Conservation (phyloP, 2,797 vertebrate species). For the Amniataba percoides region DNA sequence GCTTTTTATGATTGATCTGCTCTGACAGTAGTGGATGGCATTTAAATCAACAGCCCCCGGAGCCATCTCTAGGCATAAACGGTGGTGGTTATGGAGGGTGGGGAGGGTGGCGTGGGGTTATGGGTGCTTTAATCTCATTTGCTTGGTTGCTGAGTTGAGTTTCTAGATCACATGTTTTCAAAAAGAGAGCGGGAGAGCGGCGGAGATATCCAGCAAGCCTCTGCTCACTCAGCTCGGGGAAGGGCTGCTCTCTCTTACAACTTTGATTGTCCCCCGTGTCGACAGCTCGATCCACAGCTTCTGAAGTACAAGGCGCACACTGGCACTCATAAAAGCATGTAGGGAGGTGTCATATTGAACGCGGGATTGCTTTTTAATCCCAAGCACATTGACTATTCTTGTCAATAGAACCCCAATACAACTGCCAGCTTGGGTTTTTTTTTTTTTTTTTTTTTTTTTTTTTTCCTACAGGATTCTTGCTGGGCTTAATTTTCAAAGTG, state of each 20-base stretch:
- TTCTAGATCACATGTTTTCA: slow-evolving; percentile 86
- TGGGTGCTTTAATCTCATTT: slow-evolving; percentile 88
- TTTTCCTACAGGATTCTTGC: slow-evolving; percentile 83
- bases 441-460: slow-evolving; percentile 73
- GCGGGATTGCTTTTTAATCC: slow-evolving; percentile 89
- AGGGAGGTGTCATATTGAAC: slow-evolving; percentile 87
- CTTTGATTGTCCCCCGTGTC: slow-evolving; percentile 85
- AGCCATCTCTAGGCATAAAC: slow-evolving; percentile 82
- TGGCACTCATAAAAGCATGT: slow-evolving; percentile 84
- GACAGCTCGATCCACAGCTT: slow-evolving; percentile 84
- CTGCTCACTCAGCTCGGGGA: slow-evolving; percentile 82
- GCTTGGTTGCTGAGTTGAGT: slow-evolving; percentile 87
- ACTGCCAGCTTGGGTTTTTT: slow-evolving; percentile 87
- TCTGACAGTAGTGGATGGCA: slow-evolving; percentile 84
- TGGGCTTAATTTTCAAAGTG: slow-evolving; percentile 90
- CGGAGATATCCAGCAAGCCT: slow-evolving; percentile 77
- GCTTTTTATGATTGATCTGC: slow-evolving; percentile 85
- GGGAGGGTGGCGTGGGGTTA: slow-evolving; percentile 71
- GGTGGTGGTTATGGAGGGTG: slow-evolving; percentile 73
- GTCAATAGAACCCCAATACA: slow-evolving; percentile 88
- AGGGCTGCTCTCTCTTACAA: slow-evolving; percentile 80
- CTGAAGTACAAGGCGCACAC: slow-evolving; percentile 85
- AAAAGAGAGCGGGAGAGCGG: slow-evolving; percentile 76
- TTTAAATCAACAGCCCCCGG: slow-evolving; percentile 83
- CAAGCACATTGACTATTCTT: slow-evolving; percentile 87